Conservation (phyloP, 2,888 invertebrate genomes). For the Nomada ferruginata region DNA sequence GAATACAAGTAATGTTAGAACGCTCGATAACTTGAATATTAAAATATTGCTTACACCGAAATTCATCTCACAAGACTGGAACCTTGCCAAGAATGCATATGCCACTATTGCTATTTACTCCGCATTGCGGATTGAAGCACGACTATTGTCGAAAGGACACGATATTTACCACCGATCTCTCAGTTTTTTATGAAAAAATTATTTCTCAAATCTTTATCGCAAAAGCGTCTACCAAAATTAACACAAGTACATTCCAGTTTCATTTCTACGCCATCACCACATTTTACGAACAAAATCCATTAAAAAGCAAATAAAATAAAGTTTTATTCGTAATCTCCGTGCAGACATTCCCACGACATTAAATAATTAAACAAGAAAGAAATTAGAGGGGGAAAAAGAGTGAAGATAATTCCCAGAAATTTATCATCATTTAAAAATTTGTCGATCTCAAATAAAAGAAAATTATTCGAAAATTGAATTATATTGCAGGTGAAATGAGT, state of each 20-base stretch:
- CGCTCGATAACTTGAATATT: background rate
- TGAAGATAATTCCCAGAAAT: background rate
- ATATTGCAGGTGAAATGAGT: slow-evolving; percentile 65
- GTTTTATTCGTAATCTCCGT: background rate
- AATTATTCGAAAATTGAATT: background rate
- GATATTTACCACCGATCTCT: background rate
- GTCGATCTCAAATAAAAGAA: background rate
- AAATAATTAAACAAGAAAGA: too few relatives aligned
- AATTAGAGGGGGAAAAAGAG: background rate
- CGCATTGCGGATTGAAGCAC: slow-evolving; percentile 55
- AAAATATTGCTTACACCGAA: slow-evolving; percentile 21
- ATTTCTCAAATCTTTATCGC: background rate
- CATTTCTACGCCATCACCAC: too few relatives aligned
- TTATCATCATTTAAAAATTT: background rate
- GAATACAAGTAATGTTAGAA: too few relatives aligned
- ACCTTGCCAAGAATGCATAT: slow-evolving; percentile 47
- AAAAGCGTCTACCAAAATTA: background rate
- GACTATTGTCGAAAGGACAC: slow-evolving; percentile 14
- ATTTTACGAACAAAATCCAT: too few relatives aligned
- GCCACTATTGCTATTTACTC: slow-evolving; percentile 33
- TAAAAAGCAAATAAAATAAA: background rate
- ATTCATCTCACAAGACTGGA: slow-evolving; percentile 46
- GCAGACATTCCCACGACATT: too few relatives aligned
- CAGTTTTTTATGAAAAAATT: background rate
- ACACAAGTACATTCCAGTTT: too few relatives aligned